Percentiles rank a stretch among this genome's conserved stretches.
These are phyloP conservation scores for Sminthurides aquaticus DNA, from an alignment of 2,888 invertebrate genomes.

Conservation along the genomic window DNA sequence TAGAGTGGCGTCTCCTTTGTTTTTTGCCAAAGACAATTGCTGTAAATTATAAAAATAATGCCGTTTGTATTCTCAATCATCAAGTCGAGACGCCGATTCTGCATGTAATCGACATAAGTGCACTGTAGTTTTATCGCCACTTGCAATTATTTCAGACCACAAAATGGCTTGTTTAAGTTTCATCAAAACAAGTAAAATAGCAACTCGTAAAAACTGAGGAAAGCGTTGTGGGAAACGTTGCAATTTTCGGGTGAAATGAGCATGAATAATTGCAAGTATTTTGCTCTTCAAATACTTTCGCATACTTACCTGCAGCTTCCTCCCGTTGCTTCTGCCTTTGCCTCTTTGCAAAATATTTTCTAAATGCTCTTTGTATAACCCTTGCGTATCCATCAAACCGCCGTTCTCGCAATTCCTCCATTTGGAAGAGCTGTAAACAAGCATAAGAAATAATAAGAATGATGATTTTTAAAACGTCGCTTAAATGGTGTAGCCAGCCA, in stretches of 20 bases:
- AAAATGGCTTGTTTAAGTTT: too few relatives aligned
- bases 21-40: conserved; percentile 53
- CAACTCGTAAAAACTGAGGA: too few relatives aligned
- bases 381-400: conserved; percentile 60
- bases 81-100: too few relatives aligned
- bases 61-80: background rate
- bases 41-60: conserved; percentile 27
- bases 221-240: too few relatives aligned
- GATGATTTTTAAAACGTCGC: too few relatives aligned
- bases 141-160: background rate
- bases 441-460: background rate
- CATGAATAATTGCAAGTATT: too few relatives aligned
- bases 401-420: conserved; percentile 60
- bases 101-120: too few relatives aligned
- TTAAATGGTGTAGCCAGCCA: too few relatives aligned
- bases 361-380: conserved; percentile 60
- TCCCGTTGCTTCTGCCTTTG: conserved; percentile 55
- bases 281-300: too few relatives aligned
- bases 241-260: too few relatives aligned
- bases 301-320: conserved; percentile 51
- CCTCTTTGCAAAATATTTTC: conserved; percentile 56
- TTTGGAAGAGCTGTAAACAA: conserved; percentile 55
- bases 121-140: background rate
- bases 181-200: too few relatives aligned
- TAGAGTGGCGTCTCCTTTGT: conserved; percentile 55